phyloP scores from a whole-genome alignment of 2,797 vertebrate genomes.

The Champsocephalus esox region DNA sequence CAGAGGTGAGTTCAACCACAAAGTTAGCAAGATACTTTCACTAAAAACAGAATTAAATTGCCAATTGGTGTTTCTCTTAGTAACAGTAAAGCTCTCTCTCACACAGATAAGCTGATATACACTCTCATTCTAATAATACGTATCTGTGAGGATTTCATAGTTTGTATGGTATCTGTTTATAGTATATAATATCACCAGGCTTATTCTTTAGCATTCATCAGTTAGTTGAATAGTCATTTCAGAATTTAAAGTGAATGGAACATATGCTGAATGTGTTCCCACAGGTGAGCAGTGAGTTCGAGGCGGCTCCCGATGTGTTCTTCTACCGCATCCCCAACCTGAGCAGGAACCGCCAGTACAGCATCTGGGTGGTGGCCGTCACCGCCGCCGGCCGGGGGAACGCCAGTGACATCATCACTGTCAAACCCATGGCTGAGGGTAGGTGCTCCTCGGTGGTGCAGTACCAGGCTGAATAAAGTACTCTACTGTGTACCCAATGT shows the following conservation, averaged over 20 bases:
- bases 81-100: background rate
- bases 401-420: slow-evolving; percentile 94
- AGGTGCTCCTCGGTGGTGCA: slow-evolving; percentile 1
- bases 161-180: background rate
- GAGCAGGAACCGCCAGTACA: slow-evolving; percentile 95
- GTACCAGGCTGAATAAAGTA: background rate
- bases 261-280: slow-evolving; percentile 17
- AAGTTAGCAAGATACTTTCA: background rate
- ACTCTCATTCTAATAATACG: no score
- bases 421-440: slow-evolving; percentile 96
- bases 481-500: background rate
- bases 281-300: slow-evolving; percentile 97
- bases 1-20: background rate
- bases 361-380: slow-evolving; percentile 96
- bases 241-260: background rate
- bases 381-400: slow-evolving; percentile 95
- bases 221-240: background rate
- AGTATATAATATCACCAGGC: background rate
- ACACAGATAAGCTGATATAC: background rate
- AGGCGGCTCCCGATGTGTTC: slow-evolving; percentile 95
- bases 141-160: background rate
- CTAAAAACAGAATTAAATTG: background rate
- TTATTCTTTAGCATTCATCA: background rate
- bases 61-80: background rate
- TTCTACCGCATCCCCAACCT: slow-evolving; percentile 96